Evolutionary conservation across 1,140 invertebrate genomes (phyloP).

Genomic region (Drosophila gunungcola): DNA sequence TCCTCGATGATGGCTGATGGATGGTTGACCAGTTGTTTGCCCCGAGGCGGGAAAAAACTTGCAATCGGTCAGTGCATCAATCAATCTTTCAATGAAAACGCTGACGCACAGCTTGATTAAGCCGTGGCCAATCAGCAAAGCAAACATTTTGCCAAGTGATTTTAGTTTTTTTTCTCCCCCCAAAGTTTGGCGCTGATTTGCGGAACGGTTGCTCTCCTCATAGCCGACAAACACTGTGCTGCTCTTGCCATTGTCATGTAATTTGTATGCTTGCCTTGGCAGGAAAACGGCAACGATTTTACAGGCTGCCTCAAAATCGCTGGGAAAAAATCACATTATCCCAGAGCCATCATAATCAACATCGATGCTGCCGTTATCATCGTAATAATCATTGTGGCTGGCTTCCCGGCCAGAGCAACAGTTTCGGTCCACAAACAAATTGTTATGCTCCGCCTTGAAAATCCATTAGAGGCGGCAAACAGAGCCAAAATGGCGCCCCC

Average conservation of each 20-base stretch:
- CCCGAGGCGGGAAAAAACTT: conserved; percentile 12
- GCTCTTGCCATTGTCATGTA: conserved; percentile 32
- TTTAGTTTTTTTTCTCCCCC: conserved; percentile 1
- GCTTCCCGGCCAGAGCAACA: conserved; percentile 33
- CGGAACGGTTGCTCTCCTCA: conserved; percentile 1
- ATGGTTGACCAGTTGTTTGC: conserved; percentile 60
- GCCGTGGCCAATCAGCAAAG: conserved; percentile 55
- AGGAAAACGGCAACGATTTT: conserved; percentile 28
- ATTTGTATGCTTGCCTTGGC: conserved; percentile 44
- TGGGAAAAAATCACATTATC: conserved; percentile 54
- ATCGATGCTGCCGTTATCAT: conserved; percentile 11
- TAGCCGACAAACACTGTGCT: conserved; percentile 25
- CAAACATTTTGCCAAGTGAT: conserved; percentile 61
- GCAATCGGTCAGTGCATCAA: conserved; percentile 52
- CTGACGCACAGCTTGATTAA: conserved; percentile 60
- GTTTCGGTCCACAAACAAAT: conserved; percentile 49
- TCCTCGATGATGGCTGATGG: conserved; percentile 46
- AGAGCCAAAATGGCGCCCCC: conserved; percentile 45
- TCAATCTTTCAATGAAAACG: conserved; percentile 51
- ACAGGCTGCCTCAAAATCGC: conserved; percentile 36
- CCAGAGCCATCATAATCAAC: conserved; percentile 39
- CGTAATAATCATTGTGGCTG: conserved; percentile 26
- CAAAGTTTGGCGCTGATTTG: conserved; percentile 1
- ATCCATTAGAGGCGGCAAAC: conserved; percentile 51
- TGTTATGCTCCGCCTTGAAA: conserved; percentile 55